Evolutionary conservation across 2,797 vertebrate genomes (phyloP), one percentile per base, ranked within the genome.

Genomic region (Acanthis flammea): DNA sequence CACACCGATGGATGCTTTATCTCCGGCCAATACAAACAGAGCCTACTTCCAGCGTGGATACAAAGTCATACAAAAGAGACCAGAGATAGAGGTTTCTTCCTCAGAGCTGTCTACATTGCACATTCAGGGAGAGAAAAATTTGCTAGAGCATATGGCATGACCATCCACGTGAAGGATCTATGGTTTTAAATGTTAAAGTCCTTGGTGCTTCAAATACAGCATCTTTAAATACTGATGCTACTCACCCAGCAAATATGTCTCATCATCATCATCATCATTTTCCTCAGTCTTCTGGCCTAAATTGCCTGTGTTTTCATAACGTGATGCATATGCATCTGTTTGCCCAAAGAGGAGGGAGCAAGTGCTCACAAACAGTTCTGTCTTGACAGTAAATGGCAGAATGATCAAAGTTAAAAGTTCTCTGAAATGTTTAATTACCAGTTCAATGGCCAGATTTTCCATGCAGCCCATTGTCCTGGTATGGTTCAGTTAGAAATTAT

Each of bases 151-250:
- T 1, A 1, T 0, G 5, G 42, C 2, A 5, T 28, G 55, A 48
- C n/a, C 1, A 4, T 53, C 28, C 35, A 10, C 3, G 2, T 0
- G 1, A 3, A 1, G 31, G 9, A 31, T 74, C n/a, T 24, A 44
- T 14, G 4, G 16, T 47, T 91, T 81, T 66, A n/a, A 16, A 22
- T 50, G 14, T 25, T 68, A 14, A 80, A 80, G 57, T 42, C 35
- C 31, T 16, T 0, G 0, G 9, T 58, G n/a, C 77, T 42, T 76
- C 80, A 53, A 57, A 33, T 16, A 33, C 15, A 71, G n/a, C 5
- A 11, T 35, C 48, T 70, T 77, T 33, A 62, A 33, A 67, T 7
- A 23, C 19, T 58, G 19, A 58, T 1, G 7, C 39, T 72, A n/a
- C 31, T 61, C 48, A 61, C n/a, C 33, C 57, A 28, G 37, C 35